Evolutionary conservation across 2,113 vertebrate species (phyloP).

Genomic region (Istiophorus platypterus): DNA sequence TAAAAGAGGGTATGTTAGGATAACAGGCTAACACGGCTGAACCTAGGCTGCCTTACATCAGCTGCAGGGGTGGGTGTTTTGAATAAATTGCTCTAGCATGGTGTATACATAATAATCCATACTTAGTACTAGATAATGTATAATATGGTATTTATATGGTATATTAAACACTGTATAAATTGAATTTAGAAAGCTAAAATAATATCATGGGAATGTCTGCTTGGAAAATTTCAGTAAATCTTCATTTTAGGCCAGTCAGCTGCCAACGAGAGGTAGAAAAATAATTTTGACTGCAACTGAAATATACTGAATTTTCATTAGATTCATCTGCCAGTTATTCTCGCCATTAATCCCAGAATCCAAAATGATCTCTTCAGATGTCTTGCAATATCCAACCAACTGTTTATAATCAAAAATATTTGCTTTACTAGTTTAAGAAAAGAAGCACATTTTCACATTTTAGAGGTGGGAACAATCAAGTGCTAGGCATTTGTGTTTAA

Average conservation of each 20-base stretch:
- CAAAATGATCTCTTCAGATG: not conserved
- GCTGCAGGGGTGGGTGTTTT: not conserved
- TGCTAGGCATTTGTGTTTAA: not conserved
- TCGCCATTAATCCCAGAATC: no score
- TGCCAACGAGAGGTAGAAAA: not conserved
- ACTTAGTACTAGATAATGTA: no score
- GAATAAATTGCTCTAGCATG: not conserved
- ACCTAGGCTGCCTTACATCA: not conserved
- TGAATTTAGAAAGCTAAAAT: not conserved
- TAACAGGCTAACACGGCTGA: slow-evolving; percentile 16
- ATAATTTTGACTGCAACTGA: not conserved
- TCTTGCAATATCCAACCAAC: no score
- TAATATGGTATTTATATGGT: no score
- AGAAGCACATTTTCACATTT: not conserved
- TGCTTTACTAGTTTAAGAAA: not conserved
- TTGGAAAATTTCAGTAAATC: not conserved
- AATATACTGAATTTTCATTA: not conserved
- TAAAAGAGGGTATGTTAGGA: slow-evolving; percentile 36
- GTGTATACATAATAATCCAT: not conserved
- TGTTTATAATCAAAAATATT: not conserved
- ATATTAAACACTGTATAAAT: not conserved
- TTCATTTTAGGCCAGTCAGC: no score
- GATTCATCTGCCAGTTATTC: not conserved
- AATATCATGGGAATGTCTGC: not conserved
- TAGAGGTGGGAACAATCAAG: not conserved